A percentile compares a stretch with the other conserved stretches of the same genome.
Evolutionary conservation across 2,888 invertebrate genomes (phyloP).

Genomic region (Autographa pulchrina): DNA sequence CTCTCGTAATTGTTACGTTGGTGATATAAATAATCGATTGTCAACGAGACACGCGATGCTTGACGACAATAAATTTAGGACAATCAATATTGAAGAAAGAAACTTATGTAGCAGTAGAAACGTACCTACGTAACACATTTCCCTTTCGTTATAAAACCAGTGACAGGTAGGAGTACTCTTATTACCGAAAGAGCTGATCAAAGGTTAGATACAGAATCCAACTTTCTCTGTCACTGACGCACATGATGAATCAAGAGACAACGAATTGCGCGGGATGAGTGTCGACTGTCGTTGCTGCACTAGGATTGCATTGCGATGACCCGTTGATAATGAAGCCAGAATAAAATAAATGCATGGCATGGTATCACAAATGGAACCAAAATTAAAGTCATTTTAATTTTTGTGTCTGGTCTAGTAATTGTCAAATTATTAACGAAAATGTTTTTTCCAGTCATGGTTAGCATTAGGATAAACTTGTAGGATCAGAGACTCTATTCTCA

Average conservation of each 20-base stretch:
- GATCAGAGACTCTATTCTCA: too few species aligned
- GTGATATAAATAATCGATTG: background rate
- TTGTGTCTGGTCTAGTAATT: too few species aligned
- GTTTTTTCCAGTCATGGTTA: background rate
- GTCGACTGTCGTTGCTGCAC: constrained; percentile 21
- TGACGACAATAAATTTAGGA: background rate
- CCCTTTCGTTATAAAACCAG: background rate
- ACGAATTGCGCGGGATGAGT: constrained; percentile 14
- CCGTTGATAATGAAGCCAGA: background rate
- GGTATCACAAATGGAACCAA: background rate
- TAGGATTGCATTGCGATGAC: constrained; percentile 20
- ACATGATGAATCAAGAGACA: constrained; percentile 17
- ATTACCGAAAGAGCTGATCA: background rate
- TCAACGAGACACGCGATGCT: background rate
- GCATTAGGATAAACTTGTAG: too few species aligned
- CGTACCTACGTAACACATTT: background rate
- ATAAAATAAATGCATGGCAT: background rate
- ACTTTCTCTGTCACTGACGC: constrained; percentile 1
- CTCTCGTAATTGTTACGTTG: constrained; percentile 3
- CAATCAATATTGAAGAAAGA: background rate
- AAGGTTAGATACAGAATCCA: background rate
- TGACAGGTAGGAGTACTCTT: background rate
- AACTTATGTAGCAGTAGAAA: background rate
- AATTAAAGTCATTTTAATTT: too few species aligned
- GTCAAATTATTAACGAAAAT: too few species aligned